A percentile compares a stretch with the other conserved stretches of the same genome.
Evolutionary conservation across 1,140 invertebrate genomes (phyloP).

Genomic region (Oryzaephilus surinamensis): DNA sequence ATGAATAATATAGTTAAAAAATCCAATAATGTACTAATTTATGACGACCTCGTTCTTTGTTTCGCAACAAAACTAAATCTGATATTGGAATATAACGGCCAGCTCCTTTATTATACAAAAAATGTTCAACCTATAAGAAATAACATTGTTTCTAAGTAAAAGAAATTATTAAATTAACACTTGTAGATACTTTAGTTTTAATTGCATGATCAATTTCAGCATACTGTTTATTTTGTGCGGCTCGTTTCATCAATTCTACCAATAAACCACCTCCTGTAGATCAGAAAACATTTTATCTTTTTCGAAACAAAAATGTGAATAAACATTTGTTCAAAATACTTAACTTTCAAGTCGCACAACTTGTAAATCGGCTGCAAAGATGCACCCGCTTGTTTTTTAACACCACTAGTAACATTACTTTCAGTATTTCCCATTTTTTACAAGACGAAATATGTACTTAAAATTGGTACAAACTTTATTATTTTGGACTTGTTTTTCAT

Average conservation of each 20-base stretch:
- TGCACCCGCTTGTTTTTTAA: constrained; percentile 83
- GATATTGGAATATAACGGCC: constrained; percentile 82
- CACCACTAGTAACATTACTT: constrained; percentile 82
- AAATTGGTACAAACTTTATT: too few species aligned
- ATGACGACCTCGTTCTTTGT: constrained; percentile 71
- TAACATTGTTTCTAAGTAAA: not conserved
- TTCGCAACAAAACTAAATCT: constrained; percentile 75
- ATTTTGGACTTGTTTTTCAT: too few species aligned
- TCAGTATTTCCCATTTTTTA: constrained; percentile 80
- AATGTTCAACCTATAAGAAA: constrained; percentile 56
- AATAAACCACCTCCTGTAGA: constrained; percentile 78
- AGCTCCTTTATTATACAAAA: constrained; percentile 86
- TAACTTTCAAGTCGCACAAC: constrained; percentile 78
- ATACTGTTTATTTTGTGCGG: constrained; percentile 77
- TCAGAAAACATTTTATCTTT: constrained; percentile 1
- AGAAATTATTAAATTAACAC: not conserved
- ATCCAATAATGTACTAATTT: constrained; percentile 67
- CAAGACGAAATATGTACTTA: too few species aligned
- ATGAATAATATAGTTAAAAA: constrained; percentile 4
- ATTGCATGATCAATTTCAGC: constrained; percentile 83
- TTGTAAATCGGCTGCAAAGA: constrained; percentile 72
- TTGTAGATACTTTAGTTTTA: constrained; percentile 56
- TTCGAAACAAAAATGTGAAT: not conserved
- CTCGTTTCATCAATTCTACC: constrained; percentile 88
- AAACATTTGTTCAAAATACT: constrained; percentile 9